Conservation (phyloP, 92 coral and sea anemone genomes). For the Umimayanthus chanpuru region DNA sequence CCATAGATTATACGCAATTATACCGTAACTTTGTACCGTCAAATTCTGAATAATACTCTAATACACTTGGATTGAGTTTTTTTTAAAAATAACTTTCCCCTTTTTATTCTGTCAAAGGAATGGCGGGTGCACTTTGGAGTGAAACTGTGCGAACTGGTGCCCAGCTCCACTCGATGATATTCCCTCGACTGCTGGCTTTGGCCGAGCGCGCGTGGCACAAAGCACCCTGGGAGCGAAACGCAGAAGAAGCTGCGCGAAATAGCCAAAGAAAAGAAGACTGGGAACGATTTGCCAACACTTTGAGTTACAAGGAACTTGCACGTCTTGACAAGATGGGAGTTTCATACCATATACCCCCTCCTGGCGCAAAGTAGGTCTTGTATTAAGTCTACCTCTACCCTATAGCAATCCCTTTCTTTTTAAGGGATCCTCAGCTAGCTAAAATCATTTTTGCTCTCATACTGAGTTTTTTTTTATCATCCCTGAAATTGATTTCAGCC, state of each 20-base stretch:
- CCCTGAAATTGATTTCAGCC: no score
- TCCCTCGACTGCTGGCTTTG: constrained; percentile 85
- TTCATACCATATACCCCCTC: constrained; percentile 75
- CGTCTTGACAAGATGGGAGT: constrained; percentile 82
- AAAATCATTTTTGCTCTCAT: no score
- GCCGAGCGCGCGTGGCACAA: constrained; percentile 99
- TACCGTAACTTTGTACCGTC: no score
- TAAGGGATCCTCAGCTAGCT: no score
- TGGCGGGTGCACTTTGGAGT: constrained; percentile 91
- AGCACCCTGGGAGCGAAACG: constrained; percentile 82
- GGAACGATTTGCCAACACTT: constrained; percentile 79
- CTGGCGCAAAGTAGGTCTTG: constrained; percentile 77
- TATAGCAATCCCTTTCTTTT: no score
- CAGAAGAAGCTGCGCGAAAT: constrained; percentile 55
- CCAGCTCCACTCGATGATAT: constrained; percentile 86
- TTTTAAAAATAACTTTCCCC: not conserved
- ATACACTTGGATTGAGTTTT: no score
- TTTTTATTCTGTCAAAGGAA: constrained; percentile 51
- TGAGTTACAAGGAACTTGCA: constrained; percentile 83
- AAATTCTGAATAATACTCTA: no score
- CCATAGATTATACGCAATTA: not conserved
- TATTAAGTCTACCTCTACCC: not conserved
- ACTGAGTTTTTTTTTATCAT: no score
- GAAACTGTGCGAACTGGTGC: constrained; percentile 89
- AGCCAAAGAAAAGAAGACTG: constrained; percentile 60